Evolutionary conservation across 2,888 invertebrate species (phyloP), one percentile per base, ranked within the genome.

Genomic region (Aporophyla nigra): DNA sequence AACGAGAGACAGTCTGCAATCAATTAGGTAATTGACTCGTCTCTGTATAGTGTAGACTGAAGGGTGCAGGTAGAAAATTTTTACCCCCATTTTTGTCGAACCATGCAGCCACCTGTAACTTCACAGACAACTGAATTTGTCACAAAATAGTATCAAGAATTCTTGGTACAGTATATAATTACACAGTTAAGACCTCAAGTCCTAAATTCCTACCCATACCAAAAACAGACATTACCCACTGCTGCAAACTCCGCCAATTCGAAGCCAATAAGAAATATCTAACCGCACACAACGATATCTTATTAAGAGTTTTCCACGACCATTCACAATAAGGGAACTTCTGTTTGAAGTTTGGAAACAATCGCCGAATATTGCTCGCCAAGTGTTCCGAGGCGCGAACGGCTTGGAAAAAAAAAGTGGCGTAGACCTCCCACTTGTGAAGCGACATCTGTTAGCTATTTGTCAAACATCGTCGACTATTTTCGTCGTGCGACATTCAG

Each of bases 391-490:
- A 86, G 76, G 74, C 80, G 80, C 70, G 75, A 82, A 78, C 74
- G 59, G 68, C 70, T 62, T 56, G 59, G 84, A 87, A 89, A 90
- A 91, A n/a, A 33, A 92, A 89, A 86, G 75, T 80, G 65, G 74
- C 71, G 79, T 68, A 78, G 86, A 85, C 90, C 88, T 87, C 90
- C 89, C 91, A 88, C 89, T 83, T 81, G 86, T 85, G 86, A 81
- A 86, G 90, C 92, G 93, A 93, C 95, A 96, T 95, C 95, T 96
- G 96, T 92, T 93, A 89, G 91, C 94, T 94, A 95, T 96, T 96
- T 96, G 95, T 96, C 96, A 95, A 95, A 95, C 94, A 94, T 93
- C 93, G 92, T 93, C 94, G 93, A 94, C 94, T 96, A 95, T 95
- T 96, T 95, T 95, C 91, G 93, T 93, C 91, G 91, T 77, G 88